These are phyloP conservation scores for Paracanthobrama guichenoti DNA, from an alignment of 2,113 vertebrate genomes.

Conservation along the genomic window DNA sequence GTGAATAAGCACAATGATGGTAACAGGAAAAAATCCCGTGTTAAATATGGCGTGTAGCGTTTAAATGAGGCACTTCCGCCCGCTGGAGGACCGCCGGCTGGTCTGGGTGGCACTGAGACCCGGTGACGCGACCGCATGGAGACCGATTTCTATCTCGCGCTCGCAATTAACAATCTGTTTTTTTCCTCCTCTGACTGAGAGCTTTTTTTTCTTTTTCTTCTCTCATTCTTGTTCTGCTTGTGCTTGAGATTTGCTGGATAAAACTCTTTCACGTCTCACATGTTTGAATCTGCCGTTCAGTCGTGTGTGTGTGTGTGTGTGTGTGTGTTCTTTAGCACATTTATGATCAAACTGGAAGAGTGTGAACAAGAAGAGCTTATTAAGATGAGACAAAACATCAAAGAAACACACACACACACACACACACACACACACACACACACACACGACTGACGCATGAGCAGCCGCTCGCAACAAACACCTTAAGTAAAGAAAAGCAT, in stretches of 20 bases:
- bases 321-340: neutral
- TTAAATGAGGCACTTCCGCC: constrained; percentile 77
- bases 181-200: neutral
- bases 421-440: too few species aligned
- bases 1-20: constrained; percentile 24
- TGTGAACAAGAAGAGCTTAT: too few species aligned
- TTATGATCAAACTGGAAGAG: too few species aligned
- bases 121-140: constrained; percentile 74
- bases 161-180: constrained; percentile 79
- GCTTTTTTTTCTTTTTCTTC: neutral
- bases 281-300: neutral
- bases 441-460: too few species aligned
- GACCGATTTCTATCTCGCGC: constrained; percentile 79
- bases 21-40: constrained; percentile 32
- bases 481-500: too few species aligned
- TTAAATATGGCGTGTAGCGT: constrained; percentile 72
- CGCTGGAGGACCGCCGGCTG: constrained; percentile 71
- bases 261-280: neutral
- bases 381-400: too few species aligned
- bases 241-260: neutral
- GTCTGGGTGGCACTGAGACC: constrained; percentile 81
- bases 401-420: too few species aligned
- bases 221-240: neutral
- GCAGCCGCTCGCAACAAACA: too few species aligned
- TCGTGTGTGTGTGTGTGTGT: neutral